Base-by-base conservation (phyloP, 1,140 invertebrate species). In the Drosophila eugracilis region DNA sequence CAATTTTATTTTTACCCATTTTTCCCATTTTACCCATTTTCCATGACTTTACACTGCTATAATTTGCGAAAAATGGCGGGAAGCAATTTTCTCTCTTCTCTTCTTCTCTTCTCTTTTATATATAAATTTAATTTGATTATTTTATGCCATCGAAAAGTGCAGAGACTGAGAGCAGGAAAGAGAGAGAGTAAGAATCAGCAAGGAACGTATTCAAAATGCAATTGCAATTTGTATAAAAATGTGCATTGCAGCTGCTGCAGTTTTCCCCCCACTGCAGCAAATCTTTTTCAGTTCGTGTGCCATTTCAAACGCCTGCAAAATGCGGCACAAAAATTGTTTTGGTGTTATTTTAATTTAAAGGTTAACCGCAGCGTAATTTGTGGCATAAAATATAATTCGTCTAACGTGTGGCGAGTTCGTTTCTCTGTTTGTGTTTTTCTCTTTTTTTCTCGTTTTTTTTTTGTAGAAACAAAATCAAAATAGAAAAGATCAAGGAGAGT, bases 321-420 rank as follows among this genome's bases (percentile, higher is more conserved):
- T 88, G 76, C 78, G 55, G 66, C 78, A 83, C 81, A 88, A 66
- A 88, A 88, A 88, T 89, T 89, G 75, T 88, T 88, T 89, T 88
- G 78, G 83, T 89, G 84, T 88, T 88, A 83, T 88, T 88, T 88
- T 88, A 88, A 88, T 88, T 89, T 88, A 89, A 88, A 88, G 83
- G 83, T 88, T 88, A 88, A 88, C 83, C 83, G 84, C 83, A 88
- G 78, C 84, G 83, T 88, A 88, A 88, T 88, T 88, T 88, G 83
- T 88, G 83, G 83, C 83, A 88, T 89, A 83, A 88, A 88, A 83
- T 89, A 88, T 89, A 86, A 88, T 88, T 88, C 81, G 81, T 86
- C 84, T 86, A 83, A 58, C 69, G 81, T 75, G 55, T 57, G 75
- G 26, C 37, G 17, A n/a, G n/a, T 52, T 50, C 36, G 24, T 21